phyloP scores from a whole-genome alignment of 2,113 vertebrate species.

The Malurus cyaneus region DNA sequence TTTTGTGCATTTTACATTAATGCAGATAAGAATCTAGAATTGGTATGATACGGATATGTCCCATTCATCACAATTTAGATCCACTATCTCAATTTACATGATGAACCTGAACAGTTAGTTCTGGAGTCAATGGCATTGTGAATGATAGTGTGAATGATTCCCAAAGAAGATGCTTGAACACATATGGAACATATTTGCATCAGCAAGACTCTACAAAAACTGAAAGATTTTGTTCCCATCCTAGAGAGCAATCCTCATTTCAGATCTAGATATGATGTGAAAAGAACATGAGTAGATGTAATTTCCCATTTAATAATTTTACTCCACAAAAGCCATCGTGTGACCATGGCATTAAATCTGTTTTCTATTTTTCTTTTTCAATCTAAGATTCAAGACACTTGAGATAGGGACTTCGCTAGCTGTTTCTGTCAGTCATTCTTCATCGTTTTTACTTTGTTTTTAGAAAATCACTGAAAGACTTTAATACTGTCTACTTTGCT shows the following conservation, averaged over 20 bases:
- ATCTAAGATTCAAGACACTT: background rate
- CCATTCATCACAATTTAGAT: constrained; percentile 43
- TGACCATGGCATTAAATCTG: background rate
- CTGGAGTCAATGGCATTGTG: background rate
- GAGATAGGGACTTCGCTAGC: background rate
- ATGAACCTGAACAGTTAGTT: background rate
- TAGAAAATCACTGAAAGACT: background rate
- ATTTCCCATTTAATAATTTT: background rate
- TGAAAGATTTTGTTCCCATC: background rate
- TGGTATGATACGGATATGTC: background rate
- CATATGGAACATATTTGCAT: constrained; percentile 8
- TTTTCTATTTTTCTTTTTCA: background rate
- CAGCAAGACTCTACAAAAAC: background rate
- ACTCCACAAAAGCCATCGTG: background rate
- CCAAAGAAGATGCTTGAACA: constrained; percentile 20
- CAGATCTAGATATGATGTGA: background rate
- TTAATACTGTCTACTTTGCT: background rate
- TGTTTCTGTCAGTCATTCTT: background rate
- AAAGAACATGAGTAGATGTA: background rate
- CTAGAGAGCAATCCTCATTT: background rate
- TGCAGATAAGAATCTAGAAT: background rate
- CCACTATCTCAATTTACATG: background rate
- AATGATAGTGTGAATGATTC: constrained; percentile 20
- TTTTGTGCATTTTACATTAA: constrained; percentile 39
- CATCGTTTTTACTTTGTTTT: background rate